A percentile compares a stretch with the other conserved stretches of the same genome.
phyloP scores from a whole-genome alignment of 2,888 invertebrate genomes.

The Hemaris fuciformis region DNA sequence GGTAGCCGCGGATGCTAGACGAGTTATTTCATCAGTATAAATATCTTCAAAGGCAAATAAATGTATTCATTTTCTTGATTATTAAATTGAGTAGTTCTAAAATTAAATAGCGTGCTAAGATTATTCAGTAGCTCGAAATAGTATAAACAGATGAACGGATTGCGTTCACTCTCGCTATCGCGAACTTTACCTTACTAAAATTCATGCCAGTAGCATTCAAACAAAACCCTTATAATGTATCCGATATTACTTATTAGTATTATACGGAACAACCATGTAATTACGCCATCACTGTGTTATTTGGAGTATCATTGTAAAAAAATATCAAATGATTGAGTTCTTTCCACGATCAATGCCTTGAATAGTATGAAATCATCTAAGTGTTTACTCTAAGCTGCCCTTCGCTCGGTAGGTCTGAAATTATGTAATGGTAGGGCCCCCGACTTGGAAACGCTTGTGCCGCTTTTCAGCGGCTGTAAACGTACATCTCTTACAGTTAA shows the following conservation, averaged over 20 bases:
- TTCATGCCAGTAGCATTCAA: constrained; percentile 34
- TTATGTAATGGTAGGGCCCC: constrained; percentile 53
- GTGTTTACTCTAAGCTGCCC: constrained; percentile 58
- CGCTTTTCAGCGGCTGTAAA: constrained; percentile 49
- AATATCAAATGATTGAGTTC: constrained; percentile 35
- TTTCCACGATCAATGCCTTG: constrained; percentile 66
- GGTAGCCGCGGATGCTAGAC: constrained; percentile 16
- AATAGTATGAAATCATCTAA: constrained; percentile 73
- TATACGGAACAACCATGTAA: constrained; percentile 23
- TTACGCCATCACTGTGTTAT: constrained; percentile 27
- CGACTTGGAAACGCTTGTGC: constrained; percentile 40
- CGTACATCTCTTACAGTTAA: constrained; percentile 35
- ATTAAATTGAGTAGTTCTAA: constrained; percentile 33
- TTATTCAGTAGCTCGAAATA: constrained; percentile 38
- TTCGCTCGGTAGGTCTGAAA: constrained; percentile 49
- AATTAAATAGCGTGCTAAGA: constrained; percentile 35
- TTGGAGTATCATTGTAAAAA: background rate
- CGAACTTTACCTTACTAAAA: constrained; percentile 51
- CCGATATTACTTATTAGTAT: background rate
- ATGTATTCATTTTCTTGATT: constrained; percentile 22
- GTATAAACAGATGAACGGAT: constrained; percentile 40
- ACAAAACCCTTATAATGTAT: background rate
- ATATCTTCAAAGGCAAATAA: background rate
- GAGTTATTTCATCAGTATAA: constrained; percentile 19
- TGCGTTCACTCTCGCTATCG: constrained; percentile 32